Base-by-base conservation (phyloP, 2,888 invertebrate species). In the Apodemia zela region DNA sequence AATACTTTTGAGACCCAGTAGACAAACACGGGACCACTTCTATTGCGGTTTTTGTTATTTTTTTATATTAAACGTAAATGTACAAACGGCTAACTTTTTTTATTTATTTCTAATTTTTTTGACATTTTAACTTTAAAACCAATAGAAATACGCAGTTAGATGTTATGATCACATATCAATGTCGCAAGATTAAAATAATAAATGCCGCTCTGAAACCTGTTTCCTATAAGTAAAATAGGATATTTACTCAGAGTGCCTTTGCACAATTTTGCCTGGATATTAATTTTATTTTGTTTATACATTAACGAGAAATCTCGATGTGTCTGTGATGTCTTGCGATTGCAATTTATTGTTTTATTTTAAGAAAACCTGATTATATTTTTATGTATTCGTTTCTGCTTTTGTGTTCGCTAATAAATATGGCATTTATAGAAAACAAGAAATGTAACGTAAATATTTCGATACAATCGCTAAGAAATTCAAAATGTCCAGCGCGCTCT, bases 201-300 rank as follows among this genome's bases (percentile, higher is more conserved):
- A 18, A 51, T 51, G 13, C 51, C 51, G 18, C 49, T 18, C 18
- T 29, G 17, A 49, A 61, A 61, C 18, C 13, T 49, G 49, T 61
- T 33, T 49, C 49, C 17, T 51, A 49, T 15, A 60, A 45, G 7
- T 17, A 8, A 11, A 6, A 29, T 29, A 49, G 25, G 59, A 62
- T 65, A 63, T n/a, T 65, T 63, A 66, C 66, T 65, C 59, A 65
- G 58, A 72, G 72, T 66, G 67, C 67, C 68, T 72, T 68, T 72
- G 73, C 70, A 75, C 75, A 77, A 80, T 77, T 80, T 80, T 76
- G 79, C 78, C 78, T 78, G 77, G 70, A 73, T 79, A 80, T 79
- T 77, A 80, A 78, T 85, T 79, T 25, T 25, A 25, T 25, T 3
- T 2, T 25, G 82, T 83, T 87, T 85, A 84, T 80, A 42, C 10